Base-by-base conservation (phyloP, 1,140 invertebrate species). In the Camponotus pennsylvanicus region DNA sequence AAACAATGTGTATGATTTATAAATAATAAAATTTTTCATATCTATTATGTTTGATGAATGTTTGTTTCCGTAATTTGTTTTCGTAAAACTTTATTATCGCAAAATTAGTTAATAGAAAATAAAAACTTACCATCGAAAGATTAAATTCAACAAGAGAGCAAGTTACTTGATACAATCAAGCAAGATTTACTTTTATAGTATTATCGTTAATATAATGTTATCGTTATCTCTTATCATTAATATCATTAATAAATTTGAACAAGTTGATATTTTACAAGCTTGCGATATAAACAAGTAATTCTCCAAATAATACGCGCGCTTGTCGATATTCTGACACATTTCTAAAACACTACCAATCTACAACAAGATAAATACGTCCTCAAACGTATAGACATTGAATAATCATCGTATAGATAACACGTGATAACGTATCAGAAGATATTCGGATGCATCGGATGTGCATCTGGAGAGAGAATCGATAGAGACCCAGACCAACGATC, bases 371-470 rank as follows among this genome's bases (percentile, higher is more conserved):
- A 61, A 37, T 3, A 61, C 1, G 7, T 13, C 7, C 15, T 42
- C 11, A 3, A 3, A 3, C 13, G 13, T 52, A 52, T 52, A 52
- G 15, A 52, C 4, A 27, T 21, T 45, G 11, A 18, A 18, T 11
- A 73, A 63, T 63, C 42, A 49, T 59, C 37, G 11, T 11, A 7
- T 49, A 57, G 40, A 87, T 78, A 71, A 27, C 5, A 8, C 11
- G 45, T 34, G 73, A 85, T 85, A 85, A 85, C 73, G 59, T 85
- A 85, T 85, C 73, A 78, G 73, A 85, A 55, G 45, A 6, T 49
- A 45, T 8, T 1, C n/a, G 18, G 34, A 32, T 42, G 34, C 59
- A 67, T 83, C 55, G 55, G 15, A 52, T 21, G 34, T 77, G 71
- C 57, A 84, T 13, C n/a, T 21, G 21, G 0, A 21, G 55, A 57